A percentile compares a stretch with the other conserved stretches of the same genome.
Conservation (phyloP, 2,888 invertebrate genomes). For the Serripes groenlandicus region DNA sequence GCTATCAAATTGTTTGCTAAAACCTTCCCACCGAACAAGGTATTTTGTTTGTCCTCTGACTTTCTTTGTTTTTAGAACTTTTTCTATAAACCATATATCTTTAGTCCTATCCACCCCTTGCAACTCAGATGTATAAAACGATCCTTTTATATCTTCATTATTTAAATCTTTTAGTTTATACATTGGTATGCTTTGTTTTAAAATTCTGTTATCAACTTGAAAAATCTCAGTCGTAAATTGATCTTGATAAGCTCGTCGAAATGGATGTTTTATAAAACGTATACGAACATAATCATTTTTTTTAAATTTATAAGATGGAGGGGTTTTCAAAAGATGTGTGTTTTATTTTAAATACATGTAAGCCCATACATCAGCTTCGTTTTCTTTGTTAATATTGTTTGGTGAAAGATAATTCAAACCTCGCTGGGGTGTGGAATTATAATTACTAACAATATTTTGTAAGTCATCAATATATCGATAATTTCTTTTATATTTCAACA, state of each 20-base stretch:
- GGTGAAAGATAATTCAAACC: constrained; percentile 12
- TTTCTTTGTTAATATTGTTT: constrained; percentile 14
- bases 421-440: constrained; percentile 22
- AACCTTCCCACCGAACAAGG: constrained; percentile 44
- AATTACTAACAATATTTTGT: constrained; percentile 24
- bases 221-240: constrained; percentile 52
- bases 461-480: constrained; percentile 36
- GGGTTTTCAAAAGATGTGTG: not conserved
- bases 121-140: constrained; percentile 38
- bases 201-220: constrained; percentile 39
- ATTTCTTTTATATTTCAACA: constrained; percentile 24
- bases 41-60: constrained; percentile 43
- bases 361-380: constrained; percentile 39
- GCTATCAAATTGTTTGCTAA: constrained; percentile 34
- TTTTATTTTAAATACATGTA: not conserved
- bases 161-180: constrained; percentile 51
- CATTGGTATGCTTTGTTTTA: constrained; percentile 48
- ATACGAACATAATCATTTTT: constrained; percentile 40
- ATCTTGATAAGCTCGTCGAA: constrained; percentile 53
- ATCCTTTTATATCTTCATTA: constrained; percentile 31
- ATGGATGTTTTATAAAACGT: constrained; percentile 47
- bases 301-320: constrained; percentile 26
- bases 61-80: constrained; percentile 47
- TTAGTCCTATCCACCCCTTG: constrained; percentile 35
- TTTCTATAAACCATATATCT: constrained; percentile 56